Evolutionary conservation across 1,140 invertebrate species (phyloP), one percentile per base, ranked within the genome.

Genomic region (Procambarus virginalis): DNA sequence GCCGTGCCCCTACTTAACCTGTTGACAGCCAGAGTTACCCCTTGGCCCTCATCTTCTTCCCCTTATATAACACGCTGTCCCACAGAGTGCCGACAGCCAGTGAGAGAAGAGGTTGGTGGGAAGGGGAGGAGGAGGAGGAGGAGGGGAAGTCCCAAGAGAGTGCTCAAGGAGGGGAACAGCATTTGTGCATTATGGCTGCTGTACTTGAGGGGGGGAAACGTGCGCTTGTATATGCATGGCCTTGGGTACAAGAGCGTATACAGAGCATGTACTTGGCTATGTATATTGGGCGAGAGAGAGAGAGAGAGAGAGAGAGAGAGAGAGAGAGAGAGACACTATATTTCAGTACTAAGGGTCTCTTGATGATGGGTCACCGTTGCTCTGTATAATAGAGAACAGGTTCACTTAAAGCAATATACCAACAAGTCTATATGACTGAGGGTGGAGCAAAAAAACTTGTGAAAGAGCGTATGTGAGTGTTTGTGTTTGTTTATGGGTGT

Each of bases 401-500:
- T 17, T 5, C 17, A 17, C 60, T 64, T 64, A 17, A 64, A 64
- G 20, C 6, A 2, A 64, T 20, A 20, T 64, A 20, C 20, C 12
- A 64, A 17, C 4, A 17, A 0, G 10, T 64, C 60, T 64, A 2
- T 64, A 20, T 20, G 60, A 20, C 60, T 17, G 14, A 20, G 51
- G 51, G 12, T 55, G 12, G 51, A 2, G 51, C 8, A 55, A 8
- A 12, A 55, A 12, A 55, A 22, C 22, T 20, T 3, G 22, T 51
- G 51, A 6, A 22, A 17, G 70, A 55, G 75, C 70, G 51, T 34
- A 85, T 55, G 75, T 77, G 83, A 76, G 51, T 85, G 83, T 73
- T 70, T 85, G 68, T 85, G 83, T 85, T 85, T 85, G 83, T 77
- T 85, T 76, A 85, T 85, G 55, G 75, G 83, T 85, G 83, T 85